Evolutionary conservation across 53 echinoderm and acorn worm genomes (phyloP), one percentile per base, ranked within the genome.

Genomic region (Hippasteria phrygiana): DNA sequence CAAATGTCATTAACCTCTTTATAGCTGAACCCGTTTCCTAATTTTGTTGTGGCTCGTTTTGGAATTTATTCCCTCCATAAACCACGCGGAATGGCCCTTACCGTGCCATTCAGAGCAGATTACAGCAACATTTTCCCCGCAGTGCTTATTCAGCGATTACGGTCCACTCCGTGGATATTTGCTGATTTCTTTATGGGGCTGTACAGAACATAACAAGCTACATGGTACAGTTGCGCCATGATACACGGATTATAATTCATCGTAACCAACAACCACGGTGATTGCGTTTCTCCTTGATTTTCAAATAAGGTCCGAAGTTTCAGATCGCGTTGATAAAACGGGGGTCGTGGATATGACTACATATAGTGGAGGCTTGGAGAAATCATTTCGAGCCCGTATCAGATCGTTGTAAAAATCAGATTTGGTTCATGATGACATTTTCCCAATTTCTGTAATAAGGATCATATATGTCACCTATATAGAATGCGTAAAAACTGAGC

Each of bases 131-230:
- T 82, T 82, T 82, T 17, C 32, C 46, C 43, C 16, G 28, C 33
- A 41, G 64, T 82, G 82, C 65, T 82, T 82, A 82, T 82, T 64
- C 46, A 82, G 65, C 46, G 82, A 82, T 82, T 82, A 82, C 34
- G 32, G 22, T 2, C 66, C 48, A 66, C 82, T 65, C 33, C 14
- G 32, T 3, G 0, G 17, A 18, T 32, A 63, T 82, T 63, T 64
- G 20, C 64, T 9, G 82, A n/a, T 20, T 13, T 28, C 24, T 82
- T 82, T 82, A 82, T 82, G 45, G 46, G 46, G 28, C 77, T 34
- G 31, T 32, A 20, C 54, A 33, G 5, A 43, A 9, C n/a, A 73
- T 36, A 67, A 56, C 45, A 62, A 62, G 55, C 12, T 27, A 73
- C 28, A 38, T 18, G 20, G 38, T 26, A 8, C 22, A 47, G 17